These are phyloP conservation scores for Drosophila robusta DNA, from an alignment of 2,888 invertebrate species.

Conservation along the genomic window DNA sequence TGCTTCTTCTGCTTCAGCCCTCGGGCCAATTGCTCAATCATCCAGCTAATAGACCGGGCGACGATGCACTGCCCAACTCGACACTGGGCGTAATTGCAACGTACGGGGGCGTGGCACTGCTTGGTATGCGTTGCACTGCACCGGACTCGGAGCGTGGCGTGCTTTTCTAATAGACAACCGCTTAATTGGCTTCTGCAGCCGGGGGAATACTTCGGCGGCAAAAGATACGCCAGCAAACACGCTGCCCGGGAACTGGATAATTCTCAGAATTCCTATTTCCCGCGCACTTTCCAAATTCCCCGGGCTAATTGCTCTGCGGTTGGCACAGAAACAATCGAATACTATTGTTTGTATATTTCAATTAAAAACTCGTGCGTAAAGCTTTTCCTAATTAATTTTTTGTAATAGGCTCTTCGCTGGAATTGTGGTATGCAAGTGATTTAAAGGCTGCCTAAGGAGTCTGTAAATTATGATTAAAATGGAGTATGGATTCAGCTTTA, in stretches of 20 bases:
- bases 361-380: too few species aligned
- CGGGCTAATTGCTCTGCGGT: too few species aligned
- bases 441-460: too few species aligned
- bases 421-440: too few species aligned
- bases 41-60: conserved; percentile 60
- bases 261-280: conserved; percentile 2
- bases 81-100: conserved; percentile 48
- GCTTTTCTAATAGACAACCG: conserved; percentile 43
- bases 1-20: conserved; percentile 28
- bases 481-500: too few species aligned
- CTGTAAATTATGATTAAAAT: too few species aligned
- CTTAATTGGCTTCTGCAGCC: conserved; percentile 56
- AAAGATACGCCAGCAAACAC: conserved; percentile 16
- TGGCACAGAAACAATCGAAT: too few species aligned
- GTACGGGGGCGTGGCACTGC: conserved; percentile 43
- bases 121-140: conserved; percentile 4
- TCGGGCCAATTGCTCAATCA: conserved; percentile 65
- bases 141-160: conserved; percentile 1
- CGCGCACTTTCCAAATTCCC: conserved; percentile 14
- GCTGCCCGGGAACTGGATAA: conserved; percentile 1
- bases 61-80: conserved; percentile 17
- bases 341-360: too few species aligned
- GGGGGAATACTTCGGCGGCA: not conserved
- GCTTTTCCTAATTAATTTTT: too few species aligned
- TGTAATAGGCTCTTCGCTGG: too few species aligned